A percentile compares a stretch with the other conserved stretches of the same genome.
These are phyloP conservation scores for Andrena dorsata DNA, from an alignment of 2,888 invertebrate genomes.

Conservation along the genomic window DNA sequence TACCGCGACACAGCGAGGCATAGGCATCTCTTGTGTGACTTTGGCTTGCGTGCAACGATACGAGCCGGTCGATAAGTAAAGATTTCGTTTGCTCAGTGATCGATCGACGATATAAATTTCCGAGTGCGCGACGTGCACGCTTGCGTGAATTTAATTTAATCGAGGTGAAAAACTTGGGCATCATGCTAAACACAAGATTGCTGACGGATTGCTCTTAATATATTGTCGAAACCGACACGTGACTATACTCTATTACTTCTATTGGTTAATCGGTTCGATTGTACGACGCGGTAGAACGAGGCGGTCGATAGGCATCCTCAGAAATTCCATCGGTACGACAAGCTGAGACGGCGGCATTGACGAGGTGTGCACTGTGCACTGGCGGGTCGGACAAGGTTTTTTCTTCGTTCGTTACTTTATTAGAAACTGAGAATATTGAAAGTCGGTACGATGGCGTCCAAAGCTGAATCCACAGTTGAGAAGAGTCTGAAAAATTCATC, in stretches of 20 bases:
- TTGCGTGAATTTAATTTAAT: not conserved
- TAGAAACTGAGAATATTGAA: not conserved
- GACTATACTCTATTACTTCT: constrained; percentile 69
- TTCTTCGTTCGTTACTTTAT: constrained; percentile 12
- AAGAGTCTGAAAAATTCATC: constrained; percentile 51
- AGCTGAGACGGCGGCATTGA: constrained; percentile 31
- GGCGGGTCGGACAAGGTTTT: constrained; percentile 50
- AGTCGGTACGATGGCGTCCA: constrained; percentile 36
- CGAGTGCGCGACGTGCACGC: not conserved
- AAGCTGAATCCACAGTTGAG: constrained; percentile 23
- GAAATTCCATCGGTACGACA: constrained; percentile 55
- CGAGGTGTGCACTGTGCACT: constrained; percentile 50
- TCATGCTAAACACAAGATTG: not conserved
- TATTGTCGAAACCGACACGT: constrained; percentile 69
- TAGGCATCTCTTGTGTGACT: no score
- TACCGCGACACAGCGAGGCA: no score
- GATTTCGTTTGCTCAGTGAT: not conserved
- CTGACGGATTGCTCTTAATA: constrained; percentile 54
- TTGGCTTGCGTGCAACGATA: not conserved
- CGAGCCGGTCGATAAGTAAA: not conserved
- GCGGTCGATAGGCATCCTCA: constrained; percentile 70
- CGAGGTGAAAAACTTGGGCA: not conserved
- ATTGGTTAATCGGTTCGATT: constrained; percentile 70
- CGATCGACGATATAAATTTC: constrained; percentile 7
- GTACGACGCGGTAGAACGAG: constrained; percentile 51